Conservation (phyloP, 2,888 invertebrate genomes). For the Electrophaes corylata region DNA sequence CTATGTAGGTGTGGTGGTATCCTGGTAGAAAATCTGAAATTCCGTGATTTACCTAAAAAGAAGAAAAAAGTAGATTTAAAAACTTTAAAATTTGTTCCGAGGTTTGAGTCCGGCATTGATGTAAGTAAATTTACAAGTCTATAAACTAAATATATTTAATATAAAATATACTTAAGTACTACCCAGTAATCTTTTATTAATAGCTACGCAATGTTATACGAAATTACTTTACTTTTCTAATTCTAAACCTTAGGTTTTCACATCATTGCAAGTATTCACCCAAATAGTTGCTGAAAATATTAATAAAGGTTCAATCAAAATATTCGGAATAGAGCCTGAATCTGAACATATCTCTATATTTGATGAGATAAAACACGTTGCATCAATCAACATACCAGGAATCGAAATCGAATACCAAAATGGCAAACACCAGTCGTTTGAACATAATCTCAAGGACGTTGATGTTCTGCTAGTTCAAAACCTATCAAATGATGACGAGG, state of each 20-base stretch:
- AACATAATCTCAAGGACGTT: constrained; percentile 16
- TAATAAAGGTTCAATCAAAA: constrained; percentile 37
- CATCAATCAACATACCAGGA: constrained; percentile 20
- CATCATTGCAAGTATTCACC: constrained; percentile 41
- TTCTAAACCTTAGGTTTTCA: constrained; percentile 31
- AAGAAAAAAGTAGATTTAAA: constrained; percentile 32
- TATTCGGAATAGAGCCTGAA: constrained; percentile 36
- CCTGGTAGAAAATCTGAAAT: constrained; percentile 41
- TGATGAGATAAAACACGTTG: constrained; percentile 30
- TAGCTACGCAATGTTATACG: too few species aligned
- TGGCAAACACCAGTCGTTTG: constrained; percentile 20
- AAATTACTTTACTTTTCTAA: too few species aligned
- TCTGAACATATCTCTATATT: constrained; percentile 26
- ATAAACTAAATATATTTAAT: too few species aligned
- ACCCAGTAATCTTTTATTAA: too few species aligned
- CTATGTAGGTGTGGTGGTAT: constrained; percentile 53
- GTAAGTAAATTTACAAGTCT: constrained; percentile 34
- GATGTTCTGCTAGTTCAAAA: constrained; percentile 44
- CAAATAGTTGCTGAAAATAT: constrained; percentile 51
- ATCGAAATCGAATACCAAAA: constrained; percentile 36
- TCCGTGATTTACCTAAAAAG: constrained; percentile 34
- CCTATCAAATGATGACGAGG: constrained; percentile 38
- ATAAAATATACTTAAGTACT: too few species aligned
- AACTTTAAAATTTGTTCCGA: constrained; percentile 37
- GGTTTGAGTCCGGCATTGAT: constrained; percentile 31